Conservation (phyloP, 2,797 vertebrate genomes). For the Sparidentex hasta region DNA sequence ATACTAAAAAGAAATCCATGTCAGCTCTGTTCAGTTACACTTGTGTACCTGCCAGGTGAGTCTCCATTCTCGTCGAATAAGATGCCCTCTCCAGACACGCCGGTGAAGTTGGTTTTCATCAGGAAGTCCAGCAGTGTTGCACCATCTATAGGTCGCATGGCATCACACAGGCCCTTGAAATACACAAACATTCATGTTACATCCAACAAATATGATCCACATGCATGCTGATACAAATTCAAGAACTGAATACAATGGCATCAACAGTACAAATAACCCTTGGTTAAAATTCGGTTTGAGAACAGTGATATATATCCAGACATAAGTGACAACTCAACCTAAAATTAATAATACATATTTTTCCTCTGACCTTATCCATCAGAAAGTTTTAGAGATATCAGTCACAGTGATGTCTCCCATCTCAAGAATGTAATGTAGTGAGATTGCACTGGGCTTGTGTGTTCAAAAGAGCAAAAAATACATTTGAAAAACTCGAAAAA, state of each 20-base stretch:
- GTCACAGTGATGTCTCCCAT: no score
- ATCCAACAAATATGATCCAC: background rate
- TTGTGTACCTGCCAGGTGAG: conserved; percentile 94
- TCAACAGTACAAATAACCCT: background rate
- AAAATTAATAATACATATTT: no score
- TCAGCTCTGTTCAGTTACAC: background rate
- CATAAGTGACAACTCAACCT: background rate
- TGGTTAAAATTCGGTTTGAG: no score
- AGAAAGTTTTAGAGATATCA: no score
- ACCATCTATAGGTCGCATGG: conserved; percentile 97
- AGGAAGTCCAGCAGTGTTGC: conserved; percentile 94
- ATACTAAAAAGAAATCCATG: conserved; percentile 1
- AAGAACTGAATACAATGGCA: background rate
- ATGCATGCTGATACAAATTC: background rate
- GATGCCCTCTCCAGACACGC: conserved; percentile 95
- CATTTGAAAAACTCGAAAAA: no score
- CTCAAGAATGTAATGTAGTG: no score
- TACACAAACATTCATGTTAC: conserved; percentile 27
- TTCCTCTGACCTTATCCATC: no score
- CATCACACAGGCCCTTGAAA: conserved; percentile 92
- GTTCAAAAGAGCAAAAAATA: no score
- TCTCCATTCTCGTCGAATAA: conserved; percentile 97
- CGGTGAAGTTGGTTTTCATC: conserved; percentile 98
- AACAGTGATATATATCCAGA: background rate
- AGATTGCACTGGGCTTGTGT: no score